phyloP scores from a whole-genome alignment of 2,888 invertebrate genomes.

The Rotaria magnacalcarata region DNA sequence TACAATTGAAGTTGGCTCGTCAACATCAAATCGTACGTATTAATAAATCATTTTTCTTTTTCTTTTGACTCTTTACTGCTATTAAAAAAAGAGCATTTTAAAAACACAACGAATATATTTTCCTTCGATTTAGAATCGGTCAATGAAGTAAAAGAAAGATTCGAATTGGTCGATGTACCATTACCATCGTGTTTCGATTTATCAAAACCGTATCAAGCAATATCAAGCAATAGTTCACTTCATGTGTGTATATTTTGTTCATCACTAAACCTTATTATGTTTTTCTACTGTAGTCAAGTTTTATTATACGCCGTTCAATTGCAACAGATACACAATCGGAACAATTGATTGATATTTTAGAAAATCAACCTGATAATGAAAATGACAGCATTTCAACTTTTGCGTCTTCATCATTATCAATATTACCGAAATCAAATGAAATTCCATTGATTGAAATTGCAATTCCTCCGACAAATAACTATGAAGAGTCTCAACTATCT shows the following conservation, averaged over 20 bases:
- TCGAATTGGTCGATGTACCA: constrained; percentile 51
- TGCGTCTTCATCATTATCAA: neutral
- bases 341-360: neutral
- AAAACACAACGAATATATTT: neutral
- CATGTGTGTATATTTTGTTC: neutral
- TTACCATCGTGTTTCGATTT: constrained; percentile 57
- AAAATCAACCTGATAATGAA: neutral
- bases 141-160: neutral
- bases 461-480: neutral
- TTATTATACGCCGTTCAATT: neutral
- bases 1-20: constrained; percentile 51
- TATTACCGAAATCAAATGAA: neutral
- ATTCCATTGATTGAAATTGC: neutral
- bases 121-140: neutral
- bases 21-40: constrained; percentile 10
- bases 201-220: constrained; percentile 41
- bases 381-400: neutral
- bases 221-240: neutral
- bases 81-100: too few species aligned
- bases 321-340: neutral
- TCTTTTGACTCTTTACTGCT: too few species aligned
- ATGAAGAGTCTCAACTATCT: neutral
- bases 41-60: too few species aligned
- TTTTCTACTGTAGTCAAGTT: neutral
- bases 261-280: neutral